These are phyloP conservation scores for Osmerus eperlanus DNA, from an alignment of 2,113 vertebrate species.

Conservation along the genomic window DNA sequence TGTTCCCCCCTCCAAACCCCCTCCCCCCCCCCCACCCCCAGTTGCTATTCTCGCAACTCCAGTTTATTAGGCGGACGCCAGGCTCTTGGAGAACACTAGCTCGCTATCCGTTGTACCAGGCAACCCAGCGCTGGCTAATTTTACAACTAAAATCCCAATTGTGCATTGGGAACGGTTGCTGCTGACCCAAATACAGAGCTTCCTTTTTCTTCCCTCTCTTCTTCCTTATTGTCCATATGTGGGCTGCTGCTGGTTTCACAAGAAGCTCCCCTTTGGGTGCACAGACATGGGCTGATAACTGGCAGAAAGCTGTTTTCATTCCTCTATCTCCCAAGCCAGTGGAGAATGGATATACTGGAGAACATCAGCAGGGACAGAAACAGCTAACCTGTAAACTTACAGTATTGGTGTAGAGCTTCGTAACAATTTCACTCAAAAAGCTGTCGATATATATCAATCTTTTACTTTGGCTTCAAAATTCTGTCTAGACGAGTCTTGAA, in stretches of 20 bases:
- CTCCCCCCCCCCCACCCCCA: slow-evolving; percentile 8
- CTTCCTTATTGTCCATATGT: slow-evolving; percentile 40
- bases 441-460: slow-evolving; percentile 62
- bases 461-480: slow-evolving; percentile 44
- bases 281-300: not conserved
- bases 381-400: too few relatives aligned
- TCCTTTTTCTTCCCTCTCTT: not conserved
- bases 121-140: slow-evolving; percentile 23
- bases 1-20: slow-evolving; percentile 11
- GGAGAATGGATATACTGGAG: too few relatives aligned
- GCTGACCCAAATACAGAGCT: slow-evolving; percentile 47
- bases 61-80: slow-evolving; percentile 28
- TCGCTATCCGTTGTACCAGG: slow-evolving; percentile 22
- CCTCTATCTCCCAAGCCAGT: too few relatives aligned
- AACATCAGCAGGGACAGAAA: too few relatives aligned
- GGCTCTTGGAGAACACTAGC: not conserved
- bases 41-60: not conserved
- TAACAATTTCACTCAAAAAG: not conserved
- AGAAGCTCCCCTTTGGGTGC: slow-evolving; percentile 36
- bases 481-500: slow-evolving; percentile 58
- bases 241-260: slow-evolving; percentile 39
- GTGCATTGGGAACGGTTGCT: slow-evolving; percentile 6
- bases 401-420: too few relatives aligned
- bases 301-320: not conserved
- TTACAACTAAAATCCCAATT: slow-evolving; percentile 28